phyloP scores from a whole-genome alignment of 1,140 invertebrate species.

The Drosophila novamexicana region DNA sequence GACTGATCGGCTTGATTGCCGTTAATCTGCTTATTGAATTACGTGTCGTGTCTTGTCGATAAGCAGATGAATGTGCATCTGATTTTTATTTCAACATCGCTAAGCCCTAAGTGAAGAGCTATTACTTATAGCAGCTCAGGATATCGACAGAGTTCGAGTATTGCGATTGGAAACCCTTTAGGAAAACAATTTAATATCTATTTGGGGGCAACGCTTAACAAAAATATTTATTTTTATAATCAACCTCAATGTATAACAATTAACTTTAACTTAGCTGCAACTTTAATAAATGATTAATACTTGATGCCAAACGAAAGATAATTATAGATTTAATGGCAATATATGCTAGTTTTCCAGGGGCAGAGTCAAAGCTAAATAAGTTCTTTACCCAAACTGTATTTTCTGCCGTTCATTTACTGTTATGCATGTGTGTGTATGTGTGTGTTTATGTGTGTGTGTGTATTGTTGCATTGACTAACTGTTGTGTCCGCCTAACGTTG shows the following conservation, averaged over 20 bases:
- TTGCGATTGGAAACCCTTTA: background rate
- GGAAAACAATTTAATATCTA: background rate
- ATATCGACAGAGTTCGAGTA: background rate
- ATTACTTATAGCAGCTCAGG: background rate
- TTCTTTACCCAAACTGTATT: background rate
- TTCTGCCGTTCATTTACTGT: slow-evolving; percentile 24
- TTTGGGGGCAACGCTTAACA: background rate
- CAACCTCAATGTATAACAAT: too few species aligned
- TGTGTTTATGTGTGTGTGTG: background rate
- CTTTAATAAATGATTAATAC: too few species aligned
- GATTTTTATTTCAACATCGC: slow-evolving; percentile 4
- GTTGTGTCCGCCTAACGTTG: slow-evolving; percentile 3
- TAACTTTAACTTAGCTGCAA: too few species aligned
- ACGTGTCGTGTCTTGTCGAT: slow-evolving; percentile 22
- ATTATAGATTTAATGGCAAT: too few species aligned
- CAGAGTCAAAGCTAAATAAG: slow-evolving; percentile 6
- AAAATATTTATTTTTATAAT: too few species aligned
- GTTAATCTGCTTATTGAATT: slow-evolving; percentile 16
- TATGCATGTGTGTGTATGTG: background rate
- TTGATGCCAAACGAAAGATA: too few species aligned
- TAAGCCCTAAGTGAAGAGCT: slow-evolving; percentile 10
- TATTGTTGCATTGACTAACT: slow-evolving; percentile 27
- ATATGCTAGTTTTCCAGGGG: background rate
- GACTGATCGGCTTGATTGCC: slow-evolving; percentile 4
- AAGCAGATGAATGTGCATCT: background rate